Base-by-base conservation (phyloP, 2,113 vertebrate species). In the Tylochromis polylepis region DNA sequence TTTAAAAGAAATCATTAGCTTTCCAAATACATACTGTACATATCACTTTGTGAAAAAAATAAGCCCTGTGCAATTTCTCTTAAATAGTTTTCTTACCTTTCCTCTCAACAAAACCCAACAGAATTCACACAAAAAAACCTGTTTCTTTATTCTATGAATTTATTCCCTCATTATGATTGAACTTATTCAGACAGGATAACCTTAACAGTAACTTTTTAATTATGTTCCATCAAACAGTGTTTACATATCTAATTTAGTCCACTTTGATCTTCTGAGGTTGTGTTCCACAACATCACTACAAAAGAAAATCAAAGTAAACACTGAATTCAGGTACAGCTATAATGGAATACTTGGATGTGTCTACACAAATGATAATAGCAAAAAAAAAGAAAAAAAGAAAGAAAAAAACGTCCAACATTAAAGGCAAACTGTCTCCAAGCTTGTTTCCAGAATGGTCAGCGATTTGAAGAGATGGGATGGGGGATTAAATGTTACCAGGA, bases 101-200 rank as follows among this genome's bases (percentile, higher is more conserved):
- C 51, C 60, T 90, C 86, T 65, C 85, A 65, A 77, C 87, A 90
- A 93, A 85, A 91, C 94, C 89, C 88, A 14, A 12, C 9, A 87
- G 93, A 85, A 38, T 91, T 87, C 27, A 82, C 27, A 82, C 90
- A 92, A 87, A 93, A 83, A 93, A 92, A 88, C 87, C 56, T 3
- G 81, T 89, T 91, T 93, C 83, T 89, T 85, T 91, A 79, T 92
- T 62, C 83, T 92, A 67, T 79, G 79, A 90, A 94, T 91, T 91
- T 89, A 93, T 93, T 94, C 90, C 58, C 88, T 94, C 91, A 94
- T 95, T 95, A 93, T 89, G 90, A 93, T 89, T 95, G 92, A 95
- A 94, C 88, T 93, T 95, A 95, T 95, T 92, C 93, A 92, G 83
- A 85, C 67, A 89, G 57, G 85, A 90, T 93, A 94, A 94, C 94